A percentile compares a stretch with the other conserved stretches of the same genome.
Conservation (phyloP, 2,113 vertebrate genomes). For the Lepisosteus osseus region DNA sequence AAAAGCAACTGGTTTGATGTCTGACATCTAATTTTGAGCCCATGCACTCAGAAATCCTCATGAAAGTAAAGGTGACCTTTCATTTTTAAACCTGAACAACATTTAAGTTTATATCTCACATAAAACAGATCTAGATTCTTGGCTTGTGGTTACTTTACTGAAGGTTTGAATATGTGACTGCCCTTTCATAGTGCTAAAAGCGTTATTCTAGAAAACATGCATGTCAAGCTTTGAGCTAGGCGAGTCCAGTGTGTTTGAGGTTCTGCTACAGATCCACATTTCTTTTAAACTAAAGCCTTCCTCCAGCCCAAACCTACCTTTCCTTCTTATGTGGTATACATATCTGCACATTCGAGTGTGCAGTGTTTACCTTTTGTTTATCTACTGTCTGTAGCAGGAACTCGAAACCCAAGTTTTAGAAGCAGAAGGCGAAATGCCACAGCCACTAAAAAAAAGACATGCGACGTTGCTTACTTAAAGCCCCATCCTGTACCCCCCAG, state of each 20-base stretch:
- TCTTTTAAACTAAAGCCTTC: conserved; percentile 1
- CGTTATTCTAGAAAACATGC: conserved; percentile 73
- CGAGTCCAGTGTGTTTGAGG: conserved; percentile 85
- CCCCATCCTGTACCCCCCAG: conserved; percentile 99
- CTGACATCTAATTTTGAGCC: too few relatives aligned
- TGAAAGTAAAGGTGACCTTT: too few relatives aligned
- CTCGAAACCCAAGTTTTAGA: conserved; percentile 86
- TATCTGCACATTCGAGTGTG: not conserved
- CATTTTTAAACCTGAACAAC: too few relatives aligned
- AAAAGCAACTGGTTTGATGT: too few relatives aligned
- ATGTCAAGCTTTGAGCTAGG: conserved; percentile 91
- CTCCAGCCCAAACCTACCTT: not conserved
- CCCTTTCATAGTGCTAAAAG: conserved; percentile 14
- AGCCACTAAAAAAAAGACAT: conserved; percentile 89
- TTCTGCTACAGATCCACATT: conserved; percentile 86
- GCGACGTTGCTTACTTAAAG: conserved; percentile 99
- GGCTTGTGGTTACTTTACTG: not conserved
- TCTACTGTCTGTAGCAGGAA: conserved; percentile 84
- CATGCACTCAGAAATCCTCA: too few relatives aligned
- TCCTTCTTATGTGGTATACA: not conserved
- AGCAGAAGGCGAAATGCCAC: conserved; percentile 83
- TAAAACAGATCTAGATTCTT: too few relatives aligned
- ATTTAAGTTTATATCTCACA: too few relatives aligned
- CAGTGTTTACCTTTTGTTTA: not conserved
- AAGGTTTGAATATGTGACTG: too few relatives aligned